Evolutionary conservation across 2,888 invertebrate species (phyloP).

Genomic region (Callimorpha dominula): DNA sequence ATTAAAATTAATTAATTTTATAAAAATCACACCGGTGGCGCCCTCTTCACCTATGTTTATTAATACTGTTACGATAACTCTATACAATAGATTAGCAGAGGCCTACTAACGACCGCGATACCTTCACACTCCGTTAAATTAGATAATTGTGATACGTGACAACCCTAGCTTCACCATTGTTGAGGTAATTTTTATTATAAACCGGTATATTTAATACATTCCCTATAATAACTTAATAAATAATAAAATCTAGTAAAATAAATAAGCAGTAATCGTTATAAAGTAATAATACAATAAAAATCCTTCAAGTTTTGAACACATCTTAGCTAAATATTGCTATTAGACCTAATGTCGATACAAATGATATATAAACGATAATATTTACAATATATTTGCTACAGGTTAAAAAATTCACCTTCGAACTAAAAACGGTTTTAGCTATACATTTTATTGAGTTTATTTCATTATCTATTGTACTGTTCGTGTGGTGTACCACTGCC

Average conservation of each 20-base stretch:
- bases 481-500: conserved; percentile 41
- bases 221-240: conserved; percentile 74
- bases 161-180: conserved; percentile 61
- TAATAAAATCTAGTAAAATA: conserved; percentile 79
- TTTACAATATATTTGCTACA: conserved; percentile 77
- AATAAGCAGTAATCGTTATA: conserved; percentile 74
- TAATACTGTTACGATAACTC: conserved; percentile 70
- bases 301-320: conserved; percentile 82
- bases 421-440: conserved; percentile 67
- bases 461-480: conserved; percentile 61
- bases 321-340: conserved; percentile 85
- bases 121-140: conserved; percentile 29
- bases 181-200: conserved; percentile 71
- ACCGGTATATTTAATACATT: conserved; percentile 63
- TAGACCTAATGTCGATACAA: conserved; percentile 76
- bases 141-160: conserved; percentile 63
- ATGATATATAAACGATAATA: conserved; percentile 70
- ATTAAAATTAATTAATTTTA: conserved; percentile 54
- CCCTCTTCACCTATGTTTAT: conserved; percentile 62
- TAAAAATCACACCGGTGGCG: conserved; percentile 60
- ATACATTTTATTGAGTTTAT: conserved; percentile 64
- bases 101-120: conserved; percentile 16
- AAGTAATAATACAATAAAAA: conserved; percentile 71
- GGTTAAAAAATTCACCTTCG: conserved; percentile 62
- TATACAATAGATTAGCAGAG: conserved; percentile 45